Evolutionary conservation across 2,113 vertebrate genomes (phyloP), one percentile per base, ranked within the genome.

Genomic region (Puffinus mauretanicus): DNA sequence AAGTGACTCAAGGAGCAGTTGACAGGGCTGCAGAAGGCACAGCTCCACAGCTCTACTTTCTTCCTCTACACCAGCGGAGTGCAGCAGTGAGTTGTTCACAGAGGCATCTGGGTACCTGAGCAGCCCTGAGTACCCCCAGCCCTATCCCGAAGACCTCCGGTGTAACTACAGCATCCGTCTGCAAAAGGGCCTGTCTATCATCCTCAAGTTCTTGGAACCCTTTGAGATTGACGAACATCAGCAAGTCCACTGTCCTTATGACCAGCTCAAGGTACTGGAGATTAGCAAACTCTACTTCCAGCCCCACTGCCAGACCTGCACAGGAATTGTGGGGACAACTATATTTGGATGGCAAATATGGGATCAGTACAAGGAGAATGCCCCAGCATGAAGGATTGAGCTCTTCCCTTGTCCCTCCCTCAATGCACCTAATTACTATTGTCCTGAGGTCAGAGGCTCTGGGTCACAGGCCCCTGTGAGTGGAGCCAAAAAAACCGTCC

Each of bases 161-260:
- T 98, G 98, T 85, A 98, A 98, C 96, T 98, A 98, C 73, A 98
- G 98, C 93, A 98, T 98, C 91, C 97, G 98, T 3, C 94, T 98
- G 25, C 98, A 98, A 57, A 83, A 94, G 13, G 98, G 98, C 27
- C 86, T 98, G 47, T 95, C 94, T 16, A 15, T 98, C 65, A 87
- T 73, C 44, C 97, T 98, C 58, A 90, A 69, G 71, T 98, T 98
- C 91, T 80, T 98, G 78, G 96, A 98, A 46, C 97, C 97, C 54
- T 98, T 98, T 77, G 98, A 98, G 73, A 98, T 98, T 9, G 98
- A 98, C 13, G 97, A 98, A 11, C 98, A 98, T 71, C 98, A 98
- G 82, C 97, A 98, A 96, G 98, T 98, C 15, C 93, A 47, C 42
- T 98, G 98, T 70, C 98, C 98, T 88, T 98, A 98, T 5, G 98